Percentiles rank a stretch among this genome's conserved stretches.
phyloP scores from a whole-genome alignment of 2,113 vertebrate species.

The Colossoma macropomum region DNA sequence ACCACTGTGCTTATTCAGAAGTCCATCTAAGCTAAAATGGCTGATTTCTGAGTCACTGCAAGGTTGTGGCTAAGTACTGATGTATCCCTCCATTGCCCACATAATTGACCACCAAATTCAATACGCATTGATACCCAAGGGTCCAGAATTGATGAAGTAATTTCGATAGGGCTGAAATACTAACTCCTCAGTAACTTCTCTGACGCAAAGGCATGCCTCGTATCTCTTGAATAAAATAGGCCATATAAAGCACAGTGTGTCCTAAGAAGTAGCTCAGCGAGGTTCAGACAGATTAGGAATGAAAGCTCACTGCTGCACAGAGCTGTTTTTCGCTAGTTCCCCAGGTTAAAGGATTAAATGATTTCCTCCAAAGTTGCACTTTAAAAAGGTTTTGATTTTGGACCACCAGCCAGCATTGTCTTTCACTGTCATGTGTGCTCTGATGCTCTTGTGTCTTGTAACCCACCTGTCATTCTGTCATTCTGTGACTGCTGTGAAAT shows the following conservation, averaged over 20 bases:
- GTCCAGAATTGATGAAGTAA: background rate
- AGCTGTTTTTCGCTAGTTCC: constrained; percentile 45
- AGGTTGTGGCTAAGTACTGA: background rate
- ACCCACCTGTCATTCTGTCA: constrained; percentile 20
- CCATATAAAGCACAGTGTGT: background rate
- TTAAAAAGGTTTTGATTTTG: background rate
- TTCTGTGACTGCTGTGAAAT: background rate
- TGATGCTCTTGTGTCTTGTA: background rate
- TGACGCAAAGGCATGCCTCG: background rate
- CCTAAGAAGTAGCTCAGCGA: constrained; percentile 47
- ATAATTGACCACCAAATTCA: constrained; percentile 9
- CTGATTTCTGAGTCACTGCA: background rate
- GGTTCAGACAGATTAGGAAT: constrained; percentile 45
- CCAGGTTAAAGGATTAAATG: constrained; percentile 57
- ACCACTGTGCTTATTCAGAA: background rate
- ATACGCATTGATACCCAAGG: too few species aligned
- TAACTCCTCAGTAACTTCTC: background rate
- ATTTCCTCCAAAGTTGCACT: constrained; percentile 27
- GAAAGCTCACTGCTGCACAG: constrained; percentile 20
- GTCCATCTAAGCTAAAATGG: background rate
- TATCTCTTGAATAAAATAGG: background rate
- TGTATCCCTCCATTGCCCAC: background rate
- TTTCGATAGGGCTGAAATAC: background rate
- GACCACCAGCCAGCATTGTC: constrained; percentile 18
- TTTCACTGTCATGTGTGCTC: background rate